phyloP scores from a whole-genome alignment of 2,113 vertebrate genomes.

The Rousettus leschenaultii region DNA sequence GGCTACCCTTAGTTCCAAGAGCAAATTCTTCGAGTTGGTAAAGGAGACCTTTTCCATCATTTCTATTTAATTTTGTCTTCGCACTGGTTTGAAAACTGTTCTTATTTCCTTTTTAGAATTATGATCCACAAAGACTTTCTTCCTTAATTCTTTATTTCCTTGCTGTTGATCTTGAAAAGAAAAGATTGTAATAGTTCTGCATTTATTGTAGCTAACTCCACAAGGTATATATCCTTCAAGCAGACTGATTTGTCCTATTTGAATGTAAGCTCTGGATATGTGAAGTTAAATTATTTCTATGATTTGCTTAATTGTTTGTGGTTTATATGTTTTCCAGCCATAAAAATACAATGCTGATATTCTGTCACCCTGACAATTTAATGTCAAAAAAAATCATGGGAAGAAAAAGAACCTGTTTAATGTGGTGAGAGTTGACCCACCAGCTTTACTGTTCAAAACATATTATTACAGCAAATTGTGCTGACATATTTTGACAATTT shows the following conservation, averaged over 20 bases:
- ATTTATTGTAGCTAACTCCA: not conserved
- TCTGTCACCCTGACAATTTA: constrained; percentile 45
- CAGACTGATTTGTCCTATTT: not conserved
- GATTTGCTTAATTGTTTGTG: constrained; percentile 25
- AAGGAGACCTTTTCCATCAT: not conserved
- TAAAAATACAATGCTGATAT: not conserved
- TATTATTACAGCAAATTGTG: not conserved
- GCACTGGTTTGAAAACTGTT: not conserved
- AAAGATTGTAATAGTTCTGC: not conserved
- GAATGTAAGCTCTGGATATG: not conserved
- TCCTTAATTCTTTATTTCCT: not conserved
- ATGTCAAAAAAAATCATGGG: constrained; percentile 27
- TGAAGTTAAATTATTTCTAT: not conserved
- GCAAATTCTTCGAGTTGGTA: not conserved
- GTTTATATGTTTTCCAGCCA: not conserved
- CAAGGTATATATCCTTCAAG: not conserved
- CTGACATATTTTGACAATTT: constrained; percentile 53
- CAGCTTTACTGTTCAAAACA: not conserved
- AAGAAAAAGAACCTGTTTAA: constrained; percentile 28
- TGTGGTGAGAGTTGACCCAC: not conserved
- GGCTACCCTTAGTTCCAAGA: not conserved
- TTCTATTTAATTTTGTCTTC: constrained; percentile 2
- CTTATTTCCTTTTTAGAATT: constrained; percentile 7
- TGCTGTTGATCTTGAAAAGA: not conserved
- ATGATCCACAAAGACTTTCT: not conserved